Evolutionary conservation across 2,113 vertebrate genomes (phyloP).

Genomic region (Aptenodytes patagonicus): DNA sequence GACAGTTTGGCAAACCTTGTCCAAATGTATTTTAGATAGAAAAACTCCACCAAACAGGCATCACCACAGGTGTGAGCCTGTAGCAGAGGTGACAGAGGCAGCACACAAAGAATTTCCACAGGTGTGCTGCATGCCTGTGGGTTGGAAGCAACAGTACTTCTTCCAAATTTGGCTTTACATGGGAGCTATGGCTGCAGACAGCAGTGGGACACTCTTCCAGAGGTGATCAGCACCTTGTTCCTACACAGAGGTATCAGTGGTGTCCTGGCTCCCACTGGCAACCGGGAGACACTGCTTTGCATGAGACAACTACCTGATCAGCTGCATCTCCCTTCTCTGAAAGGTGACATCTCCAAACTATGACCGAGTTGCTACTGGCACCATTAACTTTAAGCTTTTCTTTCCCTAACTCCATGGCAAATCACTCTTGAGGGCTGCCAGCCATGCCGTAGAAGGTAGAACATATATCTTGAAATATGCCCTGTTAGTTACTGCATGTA

Average conservation of each 20-base stretch:
- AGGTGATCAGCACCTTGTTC: not conserved
- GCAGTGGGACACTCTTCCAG: not conserved
- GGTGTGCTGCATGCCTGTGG: not conserved
- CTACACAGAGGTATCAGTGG: not conserved
- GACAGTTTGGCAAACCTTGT: not conserved
- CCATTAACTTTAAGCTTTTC: not conserved
- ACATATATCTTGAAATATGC: not conserved
- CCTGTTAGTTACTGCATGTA: not conserved
- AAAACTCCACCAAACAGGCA: not conserved
- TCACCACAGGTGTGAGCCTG: fast-evolving
- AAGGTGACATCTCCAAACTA: not conserved
- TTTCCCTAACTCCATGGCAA: not conserved
- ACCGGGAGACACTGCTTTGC: not conserved
- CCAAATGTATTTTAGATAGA: not conserved
- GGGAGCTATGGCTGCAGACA: not conserved
- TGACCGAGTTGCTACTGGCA: fast-evolving
- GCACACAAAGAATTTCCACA: not conserved
- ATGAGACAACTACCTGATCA: not conserved
- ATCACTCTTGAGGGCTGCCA: not conserved
- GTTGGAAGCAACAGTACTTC: fast-evolving
- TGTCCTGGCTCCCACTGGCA: not conserved
- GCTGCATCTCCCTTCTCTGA: not conserved
- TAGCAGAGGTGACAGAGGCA: not conserved
- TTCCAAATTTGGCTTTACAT: not conserved
- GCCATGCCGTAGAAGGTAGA: not conserved